Evolutionary conservation across 2,888 invertebrate genomes (phyloP), one percentile per base, ranked within the genome.

Genomic region (Drosophila anomalata): DNA sequence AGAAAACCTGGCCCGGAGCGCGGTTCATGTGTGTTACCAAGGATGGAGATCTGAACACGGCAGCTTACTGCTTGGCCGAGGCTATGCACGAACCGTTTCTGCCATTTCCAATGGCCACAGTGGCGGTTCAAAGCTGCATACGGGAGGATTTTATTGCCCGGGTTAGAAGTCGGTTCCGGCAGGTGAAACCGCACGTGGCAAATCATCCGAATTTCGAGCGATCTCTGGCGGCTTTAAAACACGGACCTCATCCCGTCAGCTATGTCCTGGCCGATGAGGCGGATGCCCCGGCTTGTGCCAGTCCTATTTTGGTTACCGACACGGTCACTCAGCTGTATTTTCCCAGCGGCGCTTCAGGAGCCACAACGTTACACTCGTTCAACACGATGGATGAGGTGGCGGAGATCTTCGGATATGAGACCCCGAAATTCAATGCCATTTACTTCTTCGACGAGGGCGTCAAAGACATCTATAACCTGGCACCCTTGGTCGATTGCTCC

Each of bases 391-490:
- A 65, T 3, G 89, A 91, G 41, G 88, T 87, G 8, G 76, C 79
- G 0, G 14, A 58, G 0, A 62, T 89, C 8, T 84, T 76, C 8
- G 29, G 46, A 6, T 65, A 67, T 6, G 90, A 91, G 53, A 73
- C 71, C 0, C 53, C 83, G 1, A 22, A 46, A 0, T 87, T 85
- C 20, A 60, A 71, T 8, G 78, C 67, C 0, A 79, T 84, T 0
- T 77, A 89, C 4, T 66, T 90, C 12, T 91, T 91, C 73, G 86
- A 90, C 50, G 89, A 90, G 65, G 80, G 81, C 54, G 75, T 89
- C 48, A 55, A 79, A 0, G 65, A 71, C n/a, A 89, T 88, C 31
- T 91, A 90, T 61, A 75, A 77, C 20, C 46, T 91, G 14, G 83
- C 89, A 0, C n/a, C 75, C 2, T 65, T 55, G 5, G 66, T 91